These are phyloP conservation scores for Tetramorium simillimum DNA, from an alignment of 1,140 invertebrate species.

Conservation along the genomic window DNA sequence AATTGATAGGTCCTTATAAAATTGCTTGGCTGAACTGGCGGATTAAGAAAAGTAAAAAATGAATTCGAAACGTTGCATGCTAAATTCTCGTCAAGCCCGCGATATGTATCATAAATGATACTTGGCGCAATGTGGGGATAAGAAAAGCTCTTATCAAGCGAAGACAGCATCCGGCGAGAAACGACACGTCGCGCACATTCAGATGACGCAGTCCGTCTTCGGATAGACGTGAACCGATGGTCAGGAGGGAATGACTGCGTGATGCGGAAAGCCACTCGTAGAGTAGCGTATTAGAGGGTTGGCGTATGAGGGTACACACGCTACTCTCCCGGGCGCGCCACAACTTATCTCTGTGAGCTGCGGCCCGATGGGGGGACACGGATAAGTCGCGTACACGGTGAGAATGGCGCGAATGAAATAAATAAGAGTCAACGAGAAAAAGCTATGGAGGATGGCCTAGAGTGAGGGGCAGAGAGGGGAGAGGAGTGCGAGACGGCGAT, in stretches of 20 bases:
- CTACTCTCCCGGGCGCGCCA: neutral
- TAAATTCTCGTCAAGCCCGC: slow-evolving; percentile 34
- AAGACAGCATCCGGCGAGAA: slow-evolving; percentile 36
- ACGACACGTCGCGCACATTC: slow-evolving; percentile 45
- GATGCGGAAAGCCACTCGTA: slow-evolving; percentile 1
- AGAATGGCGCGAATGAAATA: slow-evolving; percentile 67
- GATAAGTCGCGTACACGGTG: slow-evolving; percentile 32
- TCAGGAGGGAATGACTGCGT: slow-evolving; percentile 10
- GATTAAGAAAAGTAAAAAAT: neutral
- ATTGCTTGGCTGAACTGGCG: neutral
- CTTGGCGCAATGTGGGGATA: neutral
- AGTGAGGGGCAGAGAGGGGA: neutral
- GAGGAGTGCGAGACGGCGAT: neutral
- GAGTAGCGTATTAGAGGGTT: slow-evolving; percentile 7
- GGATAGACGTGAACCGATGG: slow-evolving; percentile 62
- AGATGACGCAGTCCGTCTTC: slow-evolving; percentile 37
- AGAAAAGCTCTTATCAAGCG: slow-evolving; percentile 45
- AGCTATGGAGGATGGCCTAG: neutral
- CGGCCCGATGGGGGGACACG: slow-evolving; percentile 32
- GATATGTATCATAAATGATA: slow-evolving; percentile 47
- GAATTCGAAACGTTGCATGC: neutral
- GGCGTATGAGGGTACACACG: slow-evolving; percentile 4
- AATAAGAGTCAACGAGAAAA: slow-evolving; percentile 68
- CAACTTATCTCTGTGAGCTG: slow-evolving; percentile 45
- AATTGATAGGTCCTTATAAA: neutral